phyloP scores from a whole-genome alignment of 2,888 invertebrate genomes.

The Macrophya annulata region DNA sequence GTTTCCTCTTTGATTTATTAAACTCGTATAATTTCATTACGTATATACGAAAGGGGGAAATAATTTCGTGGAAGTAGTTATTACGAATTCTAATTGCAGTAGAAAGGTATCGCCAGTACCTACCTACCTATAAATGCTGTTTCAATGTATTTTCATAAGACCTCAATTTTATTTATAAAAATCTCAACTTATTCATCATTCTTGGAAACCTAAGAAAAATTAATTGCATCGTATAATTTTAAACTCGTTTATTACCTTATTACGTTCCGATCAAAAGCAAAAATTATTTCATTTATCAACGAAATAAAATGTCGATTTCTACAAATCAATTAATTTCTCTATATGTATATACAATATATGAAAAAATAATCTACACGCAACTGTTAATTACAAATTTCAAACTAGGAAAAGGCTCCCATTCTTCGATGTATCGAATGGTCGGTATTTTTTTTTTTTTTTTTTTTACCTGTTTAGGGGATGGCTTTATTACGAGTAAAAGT shows the following conservation, averaged over 20 bases:
- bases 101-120: conserved; percentile 17
- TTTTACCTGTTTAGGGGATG: conserved; percentile 16
- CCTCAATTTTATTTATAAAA: conserved; percentile 5
- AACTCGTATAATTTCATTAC: conserved; percentile 51
- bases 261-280: neutral
- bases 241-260: neutral
- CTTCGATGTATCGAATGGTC: conserved; percentile 13
- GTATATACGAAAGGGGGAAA: neutral
- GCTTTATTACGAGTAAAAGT: conserved; percentile 43
- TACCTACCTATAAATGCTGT: neutral
- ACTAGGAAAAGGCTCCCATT: neutral
- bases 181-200: neutral
- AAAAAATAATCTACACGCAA: too few relatives aligned
- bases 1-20: conserved; percentile 52
- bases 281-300: neutral
- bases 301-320: neutral
- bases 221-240: neutral
- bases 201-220: neutral
- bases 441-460: neutral
- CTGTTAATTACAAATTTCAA: neutral
- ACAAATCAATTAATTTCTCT: neutral
- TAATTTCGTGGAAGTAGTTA: conserved; percentile 51
- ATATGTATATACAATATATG: too few relatives aligned
- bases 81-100: conserved; percentile 48
- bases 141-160: conserved; percentile 12